Evolutionary conservation across 2,113 vertebrate genomes (phyloP).

Genomic region (Solea solea): DNA sequence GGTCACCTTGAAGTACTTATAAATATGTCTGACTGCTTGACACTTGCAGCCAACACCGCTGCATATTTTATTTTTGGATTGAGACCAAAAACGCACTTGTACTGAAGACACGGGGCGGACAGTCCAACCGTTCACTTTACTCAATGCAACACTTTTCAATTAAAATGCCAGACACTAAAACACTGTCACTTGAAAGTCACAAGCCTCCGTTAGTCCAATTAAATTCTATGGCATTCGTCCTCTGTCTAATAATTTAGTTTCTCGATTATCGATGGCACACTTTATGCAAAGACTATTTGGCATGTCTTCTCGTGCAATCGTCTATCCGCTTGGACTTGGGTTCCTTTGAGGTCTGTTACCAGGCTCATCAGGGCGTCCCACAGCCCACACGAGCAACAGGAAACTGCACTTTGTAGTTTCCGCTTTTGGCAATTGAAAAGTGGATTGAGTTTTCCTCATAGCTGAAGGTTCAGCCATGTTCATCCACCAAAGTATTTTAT

Average conservation of each 20-base stretch:
- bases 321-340: constrained; percentile 21
- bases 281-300: constrained; percentile 25
- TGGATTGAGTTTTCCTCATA: no score
- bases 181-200: constrained; percentile 53
- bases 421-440: no score
- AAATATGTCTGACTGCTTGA: constrained; percentile 6
- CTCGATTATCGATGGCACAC: constrained; percentile 30
- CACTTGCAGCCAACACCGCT: constrained; percentile 1
- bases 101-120: not conserved
- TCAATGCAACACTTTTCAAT: constrained; percentile 34
- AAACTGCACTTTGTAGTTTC: not conserved
- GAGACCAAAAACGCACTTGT: constrained; percentile 26
- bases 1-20: constrained; percentile 21
- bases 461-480: no score
- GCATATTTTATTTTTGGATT: constrained; percentile 29
- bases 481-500: no score
- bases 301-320: constrained; percentile 8
- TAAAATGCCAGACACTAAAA: constrained; percentile 32
- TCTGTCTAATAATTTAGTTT: constrained; percentile 39
- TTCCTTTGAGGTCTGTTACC: constrained; percentile 10
- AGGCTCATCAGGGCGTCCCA: not conserved
- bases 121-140: constrained; percentile 21
- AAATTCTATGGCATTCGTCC: constrained; percentile 35
- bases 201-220: constrained; percentile 28
- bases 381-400: not conserved